A percentile compares a stretch with the other conserved stretches of the same genome.
These are phyloP conservation scores for Heteropelma amictum DNA, from an alignment of 2,888 invertebrate genomes.

Conservation along the genomic window DNA sequence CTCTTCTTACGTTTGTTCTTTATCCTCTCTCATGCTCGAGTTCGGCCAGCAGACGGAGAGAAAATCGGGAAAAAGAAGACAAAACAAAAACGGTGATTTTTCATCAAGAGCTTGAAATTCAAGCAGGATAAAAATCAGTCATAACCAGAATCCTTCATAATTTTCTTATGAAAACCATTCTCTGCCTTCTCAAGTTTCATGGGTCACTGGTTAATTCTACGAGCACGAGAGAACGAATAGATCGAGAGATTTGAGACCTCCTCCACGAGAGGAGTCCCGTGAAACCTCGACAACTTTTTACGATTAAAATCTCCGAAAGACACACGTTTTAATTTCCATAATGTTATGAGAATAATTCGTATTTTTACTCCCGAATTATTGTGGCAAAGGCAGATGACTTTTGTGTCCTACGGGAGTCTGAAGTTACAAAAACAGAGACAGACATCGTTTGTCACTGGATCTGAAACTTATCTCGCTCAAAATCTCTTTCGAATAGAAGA, in stretches of 20 bases:
- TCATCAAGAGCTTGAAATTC: neutral
- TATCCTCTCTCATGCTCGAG: neutral
- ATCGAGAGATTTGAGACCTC: neutral
- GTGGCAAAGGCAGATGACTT: too few relatives aligned
- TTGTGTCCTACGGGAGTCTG: too few relatives aligned
- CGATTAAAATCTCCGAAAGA: too few relatives aligned
- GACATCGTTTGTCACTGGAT: too few relatives aligned
- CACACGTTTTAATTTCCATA: too few relatives aligned
- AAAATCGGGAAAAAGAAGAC: neutral
- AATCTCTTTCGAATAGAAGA: too few relatives aligned
- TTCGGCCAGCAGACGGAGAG: neutral
- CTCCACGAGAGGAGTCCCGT: too few relatives aligned
- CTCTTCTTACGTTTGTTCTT: constrained; percentile 4
- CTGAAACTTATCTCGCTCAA: too few relatives aligned
- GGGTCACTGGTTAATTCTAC: neutral
- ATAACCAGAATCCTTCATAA: constrained; percentile 8
- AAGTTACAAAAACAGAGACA: too few relatives aligned
- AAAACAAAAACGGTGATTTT: neutral
- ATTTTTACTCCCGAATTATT: too few relatives aligned
- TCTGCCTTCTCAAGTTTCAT: constrained; percentile 17
- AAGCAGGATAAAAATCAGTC: constrained; percentile 27
- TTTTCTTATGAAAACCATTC: constrained; percentile 8
- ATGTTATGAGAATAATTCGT: too few relatives aligned
- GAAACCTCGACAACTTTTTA: too few relatives aligned
- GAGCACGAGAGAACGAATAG: neutral